phyloP scores from a whole-genome alignment of 2,888 invertebrate species.

The Leucophenga maculata region DNA sequence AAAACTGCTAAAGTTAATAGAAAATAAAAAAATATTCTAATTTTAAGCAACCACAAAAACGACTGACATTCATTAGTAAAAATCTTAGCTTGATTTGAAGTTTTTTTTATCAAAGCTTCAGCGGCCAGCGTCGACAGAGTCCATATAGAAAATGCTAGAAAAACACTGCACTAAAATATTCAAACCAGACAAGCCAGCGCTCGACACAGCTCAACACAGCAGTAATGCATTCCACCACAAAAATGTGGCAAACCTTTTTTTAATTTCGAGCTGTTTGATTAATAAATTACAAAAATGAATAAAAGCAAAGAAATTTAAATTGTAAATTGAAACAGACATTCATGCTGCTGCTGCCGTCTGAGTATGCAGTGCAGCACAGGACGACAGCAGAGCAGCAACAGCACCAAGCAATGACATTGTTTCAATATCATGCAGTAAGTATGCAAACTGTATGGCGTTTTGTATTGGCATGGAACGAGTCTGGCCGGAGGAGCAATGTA shows the following conservation, averaged over 20 bases:
- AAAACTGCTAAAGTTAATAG: no score
- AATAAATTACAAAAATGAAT: slow-evolving; percentile 15
- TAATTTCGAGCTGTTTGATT: slow-evolving; percentile 18
- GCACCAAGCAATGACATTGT: slow-evolving; percentile 6
- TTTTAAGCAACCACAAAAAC: no score
- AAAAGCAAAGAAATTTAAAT: background rate
- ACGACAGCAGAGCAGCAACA: no score
- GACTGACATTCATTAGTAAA: no score
- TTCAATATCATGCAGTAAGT: background rate
- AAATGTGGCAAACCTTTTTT: slow-evolving; percentile 9
- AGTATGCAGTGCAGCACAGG: background rate
- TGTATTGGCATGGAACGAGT: background rate
- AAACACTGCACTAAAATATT: slow-evolving; percentile 26
- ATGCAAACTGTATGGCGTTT: background rate
- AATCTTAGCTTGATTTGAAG: no score
- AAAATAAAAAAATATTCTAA: no score
- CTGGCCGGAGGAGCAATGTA: background rate
- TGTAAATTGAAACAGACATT: slow-evolving; percentile 16
- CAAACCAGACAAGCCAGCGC: background rate
- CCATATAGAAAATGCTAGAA: no score
- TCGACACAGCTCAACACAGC: background rate
- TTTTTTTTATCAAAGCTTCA: no score
- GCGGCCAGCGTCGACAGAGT: no score
- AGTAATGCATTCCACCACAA: background rate
- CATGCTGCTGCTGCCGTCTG: background rate